Evolutionary conservation across 2,797 vertebrate species (phyloP), one percentile per base, ranked within the genome.

Genomic region (Sebastiscus tertius): DNA sequence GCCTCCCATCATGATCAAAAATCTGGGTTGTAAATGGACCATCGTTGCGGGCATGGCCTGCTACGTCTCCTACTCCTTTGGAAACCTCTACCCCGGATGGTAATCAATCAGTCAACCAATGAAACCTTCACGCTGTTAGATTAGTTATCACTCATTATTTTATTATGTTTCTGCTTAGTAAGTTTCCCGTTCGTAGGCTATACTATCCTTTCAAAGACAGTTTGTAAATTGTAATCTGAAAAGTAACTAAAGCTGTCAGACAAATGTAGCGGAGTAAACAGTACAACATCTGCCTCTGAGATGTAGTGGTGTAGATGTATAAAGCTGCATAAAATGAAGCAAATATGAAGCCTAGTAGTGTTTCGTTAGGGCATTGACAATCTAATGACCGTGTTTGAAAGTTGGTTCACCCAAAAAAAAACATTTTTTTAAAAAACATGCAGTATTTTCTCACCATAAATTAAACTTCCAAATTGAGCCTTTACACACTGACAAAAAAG

Each of bases 21-120:
- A 96, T 27, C 90, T 97, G 88, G 98, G 98, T 90, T 99, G 98
- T 93, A 99, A 99, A 90, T 98, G 98, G 98, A 99, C 97, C 79
- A 96, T 99, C 1, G 95, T 95, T 2, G 79, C 59, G 4, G 95
- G 96, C 33, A 99, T 99, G 98, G 96, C 91, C 87, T 97, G 98
- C 89, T 99, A 99, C 2, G 92, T 98, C 0, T 46, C 96, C 0
- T 99, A 97, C 92, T 98, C 96, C 2, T 80, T 99, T 22, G 98
- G 97, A 69, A 99, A 99, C 94, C 96, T 99, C 93, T 95, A 95
- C 1, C 95, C 97, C 22, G 97, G 96, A 96, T 99, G 98, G 98
- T 99, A 96, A 86, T 5, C 42, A 26, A 39, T 52, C 71, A 54
- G 11, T 49, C 31, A 34, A 18, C 11, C 68, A 8, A 12, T 31